Percentiles rank a stretch among this genome's conserved stretches.
Evolutionary conservation across 2,888 invertebrate species (phyloP).

Genomic region (Coenonympha glycerion): DNA sequence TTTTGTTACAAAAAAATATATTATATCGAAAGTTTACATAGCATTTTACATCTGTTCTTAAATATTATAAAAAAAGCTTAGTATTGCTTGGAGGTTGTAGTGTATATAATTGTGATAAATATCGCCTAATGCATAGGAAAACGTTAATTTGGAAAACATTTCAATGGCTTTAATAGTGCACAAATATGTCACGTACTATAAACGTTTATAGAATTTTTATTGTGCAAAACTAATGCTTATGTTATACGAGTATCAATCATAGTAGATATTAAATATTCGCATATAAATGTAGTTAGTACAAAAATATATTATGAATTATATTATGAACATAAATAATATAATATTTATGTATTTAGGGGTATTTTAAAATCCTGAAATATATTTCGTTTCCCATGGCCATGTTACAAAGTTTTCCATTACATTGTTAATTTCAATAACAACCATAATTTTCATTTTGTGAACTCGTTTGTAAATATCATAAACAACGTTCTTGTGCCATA

Average conservation of each 20-base stretch:
- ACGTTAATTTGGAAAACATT: constrained; percentile 46
- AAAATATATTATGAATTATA: constrained; percentile 27
- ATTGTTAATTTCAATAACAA: background rate
- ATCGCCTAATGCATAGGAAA: constrained; percentile 55
- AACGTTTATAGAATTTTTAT: constrained; percentile 32
- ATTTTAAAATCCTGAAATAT: background rate
- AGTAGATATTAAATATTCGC: constrained; percentile 34
- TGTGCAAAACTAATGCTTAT: constrained; percentile 24
- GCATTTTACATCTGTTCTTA: constrained; percentile 2
- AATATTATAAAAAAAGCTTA: constrained; percentile 4
- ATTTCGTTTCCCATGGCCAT: background rate
- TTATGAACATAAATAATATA: background rate
- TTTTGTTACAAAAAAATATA: background rate
- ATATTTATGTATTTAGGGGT: no score
- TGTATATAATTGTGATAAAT: constrained; percentile 58
- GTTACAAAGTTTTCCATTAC: background rate
- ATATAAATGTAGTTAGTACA: constrained; percentile 32
- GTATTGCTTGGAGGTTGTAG: constrained; percentile 42
- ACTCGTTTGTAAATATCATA: background rate
- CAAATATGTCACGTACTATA: constrained; percentile 50
- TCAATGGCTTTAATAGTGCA: constrained; percentile 63
- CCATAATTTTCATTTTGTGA: background rate
- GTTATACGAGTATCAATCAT: constrained; percentile 29
- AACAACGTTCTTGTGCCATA: background rate
- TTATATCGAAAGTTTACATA: constrained; percentile 6